phyloP scores from a whole-genome alignment of 2,797 vertebrate genomes.

The Sebastes steindachneri region DNA sequence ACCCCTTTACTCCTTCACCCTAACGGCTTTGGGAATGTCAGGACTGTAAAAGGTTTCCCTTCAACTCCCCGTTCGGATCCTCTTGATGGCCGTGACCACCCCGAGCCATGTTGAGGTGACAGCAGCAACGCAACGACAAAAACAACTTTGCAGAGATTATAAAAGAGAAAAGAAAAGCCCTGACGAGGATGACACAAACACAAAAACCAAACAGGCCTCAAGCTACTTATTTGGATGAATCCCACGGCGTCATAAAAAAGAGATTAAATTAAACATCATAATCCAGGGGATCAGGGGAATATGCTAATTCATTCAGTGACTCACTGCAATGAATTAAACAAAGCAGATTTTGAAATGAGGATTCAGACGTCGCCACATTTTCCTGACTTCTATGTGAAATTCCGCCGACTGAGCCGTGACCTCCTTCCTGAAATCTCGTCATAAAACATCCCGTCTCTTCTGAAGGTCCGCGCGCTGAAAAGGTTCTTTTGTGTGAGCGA shows the following conservation, averaged over 20 bases:
- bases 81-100: conserved; percentile 57
- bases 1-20: conserved; percentile 19
- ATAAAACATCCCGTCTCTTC: conserved; percentile 18
- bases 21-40: conserved; percentile 37
- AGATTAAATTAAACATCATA: conserved; percentile 56
- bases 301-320: conserved; percentile 41
- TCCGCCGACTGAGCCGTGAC: conserved; percentile 13
- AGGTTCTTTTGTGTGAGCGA: conserved; percentile 52
- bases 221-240: conserved; percentile 36
- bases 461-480: conserved; percentile 28
- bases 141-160: conserved; percentile 11
- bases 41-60: conserved; percentile 12
- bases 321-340: conserved; percentile 3
- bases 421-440: conserved; percentile 35
- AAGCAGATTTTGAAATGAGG: neutral
- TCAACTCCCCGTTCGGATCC: neutral
- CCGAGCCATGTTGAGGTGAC: conserved; percentile 40
- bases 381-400: conserved; percentile 35
- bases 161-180: neutral
- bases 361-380: neutral
- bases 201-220: conserved; percentile 22
- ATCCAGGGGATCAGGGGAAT: conserved; percentile 47
- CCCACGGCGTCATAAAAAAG: conserved; percentile 18
- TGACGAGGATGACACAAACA: neutral
- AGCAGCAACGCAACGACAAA: neutral